Evolutionary conservation across 2,888 invertebrate species (phyloP), one percentile per base, ranked within the genome.

Genomic region (Pristionchus entomophagus): DNA sequence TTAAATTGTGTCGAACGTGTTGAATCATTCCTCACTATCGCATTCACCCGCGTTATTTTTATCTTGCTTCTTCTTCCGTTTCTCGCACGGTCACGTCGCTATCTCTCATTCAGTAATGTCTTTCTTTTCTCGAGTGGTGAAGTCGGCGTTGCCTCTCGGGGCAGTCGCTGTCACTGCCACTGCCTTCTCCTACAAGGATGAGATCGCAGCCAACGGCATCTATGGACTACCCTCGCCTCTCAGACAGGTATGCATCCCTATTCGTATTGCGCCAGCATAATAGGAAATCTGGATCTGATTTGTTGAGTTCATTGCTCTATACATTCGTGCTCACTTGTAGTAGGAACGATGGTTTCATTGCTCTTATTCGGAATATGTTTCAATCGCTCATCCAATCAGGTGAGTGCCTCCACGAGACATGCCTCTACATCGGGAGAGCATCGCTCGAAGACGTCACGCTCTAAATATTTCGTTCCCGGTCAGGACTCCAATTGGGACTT

Each of bases 401-500:
- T 85, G 38, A 77, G 38, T 22, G 51, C 85, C 2, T 56, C 53
- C 26, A 53, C 53, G 38, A 35, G 19, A n/a, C 22, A 26, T 35
- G 85, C 77, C 3, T 77, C 85, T 19, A 32, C 17, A 26, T 73
- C 77, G n/a, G n/a, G n/a, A n/a, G n/a, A n/a, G n/a, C n/a, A n/a
- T n/a, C n/a, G n/a, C n/a, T n/a, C n/a, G n/a, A n/a, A n/a, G n/a
- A n/a, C n/a, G n/a, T n/a, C n/a, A n/a, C n/a, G n/a, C n/a, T n/a
- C n/a, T 6, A 78, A 87, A n/a, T n/a, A 87, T 22, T 91, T 90
- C 56, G 90, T 90, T 2, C 87, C 89, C 12, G 89, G 89, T 5
- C 91, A 90, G 89, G 91, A 91, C 81, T 35, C 86, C n/a, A 91
- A 91, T 81, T 91, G 91, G 91, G 91, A 91, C 84, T 89, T 90